Percentiles rank a stretch among this genome's conserved stretches.
Conservation (phyloP, 2,113 vertebrate genomes). For the Casuarius casuarius region DNA sequence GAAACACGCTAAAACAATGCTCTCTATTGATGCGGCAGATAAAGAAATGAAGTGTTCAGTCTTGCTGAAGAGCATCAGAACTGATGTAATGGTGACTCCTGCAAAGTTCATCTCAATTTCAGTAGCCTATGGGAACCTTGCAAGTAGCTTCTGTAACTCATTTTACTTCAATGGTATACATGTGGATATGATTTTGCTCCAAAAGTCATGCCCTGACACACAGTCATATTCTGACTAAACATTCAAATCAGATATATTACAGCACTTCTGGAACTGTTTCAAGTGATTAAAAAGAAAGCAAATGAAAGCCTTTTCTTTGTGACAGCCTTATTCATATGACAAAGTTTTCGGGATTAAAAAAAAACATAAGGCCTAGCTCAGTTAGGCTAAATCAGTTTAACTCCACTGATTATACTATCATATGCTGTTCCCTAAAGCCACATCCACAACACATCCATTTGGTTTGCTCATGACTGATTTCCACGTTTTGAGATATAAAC, state of each 20-base stretch:
- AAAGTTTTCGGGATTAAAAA: background rate
- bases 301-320: background rate
- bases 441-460: background rate
- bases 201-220: background rate
- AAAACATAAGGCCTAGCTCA: background rate
- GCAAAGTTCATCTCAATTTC: background rate
- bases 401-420: background rate
- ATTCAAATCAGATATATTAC: background rate
- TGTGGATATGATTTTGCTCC: background rate
- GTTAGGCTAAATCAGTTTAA: background rate
- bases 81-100: background rate
- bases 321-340: background rate
- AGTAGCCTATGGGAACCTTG: background rate
- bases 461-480: background rate
- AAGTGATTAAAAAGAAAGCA: background rate
- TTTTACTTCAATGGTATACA: background rate
- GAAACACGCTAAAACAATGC: background rate
- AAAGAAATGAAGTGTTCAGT: background rate
- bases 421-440: background rate
- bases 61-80: background rate
- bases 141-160: background rate
- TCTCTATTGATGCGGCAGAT: background rate
- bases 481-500: background rate
- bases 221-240: background rate
- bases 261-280: background rate